Evolutionary conservation across 2,113 vertebrate species (phyloP).

Genomic region (Perca schrenkii): DNA sequence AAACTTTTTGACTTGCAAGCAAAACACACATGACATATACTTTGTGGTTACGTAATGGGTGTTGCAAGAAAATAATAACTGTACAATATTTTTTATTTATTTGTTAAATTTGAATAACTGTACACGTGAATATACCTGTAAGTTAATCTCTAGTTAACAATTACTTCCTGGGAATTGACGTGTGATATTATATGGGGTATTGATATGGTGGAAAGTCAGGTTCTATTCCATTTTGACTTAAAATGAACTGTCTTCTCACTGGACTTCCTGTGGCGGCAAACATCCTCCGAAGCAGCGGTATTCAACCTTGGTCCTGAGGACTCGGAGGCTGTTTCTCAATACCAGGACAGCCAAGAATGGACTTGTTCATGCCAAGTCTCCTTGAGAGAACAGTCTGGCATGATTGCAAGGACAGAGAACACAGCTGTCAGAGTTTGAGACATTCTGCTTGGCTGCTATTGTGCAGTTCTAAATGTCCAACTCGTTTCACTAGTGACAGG

Average conservation of each 20-base stretch:
- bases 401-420: conserved; percentile 39
- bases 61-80: not conserved
- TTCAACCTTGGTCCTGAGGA: conserved; percentile 37
- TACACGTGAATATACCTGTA: not conserved
- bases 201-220: not conserved
- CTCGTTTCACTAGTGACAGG: not conserved
- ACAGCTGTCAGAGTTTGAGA: conserved; percentile 51
- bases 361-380: conserved; percentile 31
- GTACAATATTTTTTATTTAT: not conserved
- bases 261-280: not conserved
- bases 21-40: too few relatives aligned
- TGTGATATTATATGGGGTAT: not conserved
- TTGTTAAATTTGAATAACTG: not conserved
- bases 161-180: not conserved
- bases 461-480: conserved; percentile 15
- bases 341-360: conserved; percentile 11
- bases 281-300: not conserved
- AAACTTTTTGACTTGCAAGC: too few relatives aligned
- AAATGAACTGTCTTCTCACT: not conserved
- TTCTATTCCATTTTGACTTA: not conserved
- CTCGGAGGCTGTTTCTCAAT: conserved; percentile 23
- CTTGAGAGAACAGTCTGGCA: conserved; percentile 39
- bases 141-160: not conserved
- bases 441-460: conserved; percentile 25
- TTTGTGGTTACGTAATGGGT: too few relatives aligned